Conservation (phyloP, 2,113 vertebrate genomes). For the Benitochromis conjunctus region DNA sequence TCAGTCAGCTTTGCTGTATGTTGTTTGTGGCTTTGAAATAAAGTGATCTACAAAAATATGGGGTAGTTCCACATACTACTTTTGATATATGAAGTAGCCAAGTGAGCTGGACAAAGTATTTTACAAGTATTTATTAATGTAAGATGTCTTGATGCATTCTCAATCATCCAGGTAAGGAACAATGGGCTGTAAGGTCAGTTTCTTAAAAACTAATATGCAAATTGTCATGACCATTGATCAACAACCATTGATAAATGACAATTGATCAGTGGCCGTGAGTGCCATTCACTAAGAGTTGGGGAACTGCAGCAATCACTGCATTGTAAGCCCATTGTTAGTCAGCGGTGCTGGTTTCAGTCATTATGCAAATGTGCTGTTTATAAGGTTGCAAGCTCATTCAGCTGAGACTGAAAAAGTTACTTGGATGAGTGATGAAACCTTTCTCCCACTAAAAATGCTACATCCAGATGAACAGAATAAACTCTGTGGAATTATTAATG, state of each 20-base stretch:
- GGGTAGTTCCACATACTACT: neutral
- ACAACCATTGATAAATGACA: neutral
- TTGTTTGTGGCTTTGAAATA: neutral
- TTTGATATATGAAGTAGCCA: neutral
- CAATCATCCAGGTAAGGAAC: neutral
- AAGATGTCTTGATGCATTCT: neutral
- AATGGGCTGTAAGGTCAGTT: neutral
- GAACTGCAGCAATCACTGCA: neutral
- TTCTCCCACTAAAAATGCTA: neutral
- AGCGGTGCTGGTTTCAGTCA: neutral
- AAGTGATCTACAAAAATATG: conserved; percentile 1
- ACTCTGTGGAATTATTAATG: neutral
- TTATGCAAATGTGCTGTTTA: neutral
- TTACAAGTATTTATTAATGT: neutral
- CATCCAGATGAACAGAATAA: neutral
- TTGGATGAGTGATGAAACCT: neutral
- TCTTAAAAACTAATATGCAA: neutral
- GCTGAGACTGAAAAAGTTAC: neutral
- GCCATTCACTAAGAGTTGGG: neutral
- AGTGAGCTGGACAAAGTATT: neutral
- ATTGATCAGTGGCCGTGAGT: neutral
- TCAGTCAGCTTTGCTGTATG: conserved; percentile 4
- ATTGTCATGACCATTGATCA: neutral
- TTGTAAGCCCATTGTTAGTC: neutral
- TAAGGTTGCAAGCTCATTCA: neutral